Percentiles rank a stretch among this genome's conserved stretches.
Conservation (phyloP, 2,888 invertebrate genomes). For the Gastrophysa polygoni region DNA sequence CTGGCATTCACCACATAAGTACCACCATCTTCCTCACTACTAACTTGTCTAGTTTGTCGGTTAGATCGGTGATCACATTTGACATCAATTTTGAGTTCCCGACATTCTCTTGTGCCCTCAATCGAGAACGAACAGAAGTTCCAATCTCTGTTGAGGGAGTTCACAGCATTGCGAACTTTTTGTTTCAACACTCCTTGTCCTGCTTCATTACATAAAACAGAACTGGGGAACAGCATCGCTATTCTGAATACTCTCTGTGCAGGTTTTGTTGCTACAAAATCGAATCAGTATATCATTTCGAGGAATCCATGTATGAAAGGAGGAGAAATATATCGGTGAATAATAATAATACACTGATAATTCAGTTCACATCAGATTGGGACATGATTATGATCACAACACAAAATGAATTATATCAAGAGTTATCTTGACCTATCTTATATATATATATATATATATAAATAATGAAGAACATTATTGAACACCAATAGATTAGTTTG, state of each 20-base stretch:
- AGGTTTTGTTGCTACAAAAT: slow-evolving; percentile 73
- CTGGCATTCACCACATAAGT: slow-evolving; percentile 82
- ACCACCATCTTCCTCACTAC: slow-evolving; percentile 70
- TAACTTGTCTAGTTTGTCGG: slow-evolving; percentile 70
- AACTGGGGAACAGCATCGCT: slow-evolving; percentile 93
- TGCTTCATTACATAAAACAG: slow-evolving; percentile 95
- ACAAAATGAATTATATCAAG: too few relatives aligned
- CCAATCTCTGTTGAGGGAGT: slow-evolving; percentile 93
- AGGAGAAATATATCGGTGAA: too few relatives aligned
- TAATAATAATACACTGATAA: too few relatives aligned
- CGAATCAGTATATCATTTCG: too few relatives aligned
- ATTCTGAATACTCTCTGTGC: slow-evolving; percentile 96
- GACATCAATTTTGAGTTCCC: slow-evolving; percentile 87
- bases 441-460: too few relatives aligned
- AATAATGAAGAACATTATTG: too few relatives aligned
- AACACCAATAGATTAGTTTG: not conserved
- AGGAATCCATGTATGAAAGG: too few relatives aligned
- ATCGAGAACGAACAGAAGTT: slow-evolving; percentile 92
- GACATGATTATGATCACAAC: too few relatives aligned
- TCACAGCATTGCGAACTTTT: slow-evolving; percentile 86
- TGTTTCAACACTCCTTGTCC: slow-evolving; percentile 91
- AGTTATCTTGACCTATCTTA: not conserved
- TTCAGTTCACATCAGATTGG: too few relatives aligned
- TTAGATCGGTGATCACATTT: slow-evolving; percentile 83
- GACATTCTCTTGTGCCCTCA: slow-evolving; percentile 88